Percentiles rank a stretch among this genome's conserved stretches.
Conservation (phyloP, 1,140 invertebrate species). For the Euura lappo region DNA sequence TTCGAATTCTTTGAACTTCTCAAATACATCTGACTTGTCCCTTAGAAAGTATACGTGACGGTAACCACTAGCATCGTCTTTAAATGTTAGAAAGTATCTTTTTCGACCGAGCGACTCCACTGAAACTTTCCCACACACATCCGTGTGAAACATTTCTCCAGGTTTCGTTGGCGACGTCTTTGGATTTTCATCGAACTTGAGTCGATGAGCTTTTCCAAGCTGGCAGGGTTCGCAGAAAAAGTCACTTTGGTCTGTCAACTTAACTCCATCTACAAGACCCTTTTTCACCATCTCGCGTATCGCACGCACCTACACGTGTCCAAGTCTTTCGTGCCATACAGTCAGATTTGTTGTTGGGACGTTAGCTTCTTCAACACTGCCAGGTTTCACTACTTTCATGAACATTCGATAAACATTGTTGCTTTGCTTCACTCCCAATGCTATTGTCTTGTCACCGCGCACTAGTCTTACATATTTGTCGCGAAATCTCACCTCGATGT, state of each 20-base stretch:
- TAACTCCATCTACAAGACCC: slow-evolving; percentile 13
- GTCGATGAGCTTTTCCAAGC: slow-evolving; percentile 29
- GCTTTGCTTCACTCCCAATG: slow-evolving; percentile 17
- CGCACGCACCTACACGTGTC: slow-evolving; percentile 19
- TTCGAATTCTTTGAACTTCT: slow-evolving; percentile 18
- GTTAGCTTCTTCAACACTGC: slow-evolving; percentile 8
- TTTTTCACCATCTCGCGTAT: slow-evolving; percentile 22
- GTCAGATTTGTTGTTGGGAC: slow-evolving; percentile 13
- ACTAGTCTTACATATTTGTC: slow-evolving; percentile 17
- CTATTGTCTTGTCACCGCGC: slow-evolving; percentile 23
- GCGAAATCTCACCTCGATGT: slow-evolving; percentile 20
- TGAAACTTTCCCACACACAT: slow-evolving; percentile 48
- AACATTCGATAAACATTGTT: slow-evolving; percentile 8
- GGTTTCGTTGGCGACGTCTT: slow-evolving; percentile 24
- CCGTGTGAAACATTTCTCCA: slow-evolving; percentile 44
- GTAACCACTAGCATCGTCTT: slow-evolving; percentile 19
- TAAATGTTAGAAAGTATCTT: slow-evolving; percentile 41
- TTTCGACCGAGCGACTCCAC: slow-evolving; percentile 30
- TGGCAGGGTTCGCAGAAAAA: slow-evolving; percentile 34
- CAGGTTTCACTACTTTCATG: neutral
- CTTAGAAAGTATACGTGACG: neutral
- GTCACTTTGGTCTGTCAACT: slow-evolving; percentile 11
- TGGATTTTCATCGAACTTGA: slow-evolving; percentile 30
- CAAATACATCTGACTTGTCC: slow-evolving; percentile 8
- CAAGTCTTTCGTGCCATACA: slow-evolving; percentile 26